Evolutionary conservation across 2,888 invertebrate genomes (phyloP).

Genomic region (Tromatobia lineatoria): DNA sequence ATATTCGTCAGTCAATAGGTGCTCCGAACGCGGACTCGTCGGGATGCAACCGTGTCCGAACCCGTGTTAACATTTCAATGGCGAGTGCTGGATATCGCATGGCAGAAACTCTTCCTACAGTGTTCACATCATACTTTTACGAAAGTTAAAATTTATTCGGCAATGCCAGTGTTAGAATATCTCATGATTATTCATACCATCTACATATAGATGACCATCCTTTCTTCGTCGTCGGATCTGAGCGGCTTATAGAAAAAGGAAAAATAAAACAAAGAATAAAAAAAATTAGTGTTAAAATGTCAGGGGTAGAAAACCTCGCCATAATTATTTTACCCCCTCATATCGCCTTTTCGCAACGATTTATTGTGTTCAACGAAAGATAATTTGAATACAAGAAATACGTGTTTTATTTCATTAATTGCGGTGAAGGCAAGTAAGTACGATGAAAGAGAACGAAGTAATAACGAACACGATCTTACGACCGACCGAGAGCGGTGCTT

Average conservation of each 20-base stretch:
- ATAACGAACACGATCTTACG: slow-evolving; percentile 66
- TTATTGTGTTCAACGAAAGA: not conserved
- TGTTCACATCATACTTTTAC: not conserved
- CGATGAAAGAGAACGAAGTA: not conserved
- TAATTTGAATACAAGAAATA: not conserved
- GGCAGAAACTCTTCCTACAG: slow-evolving; percentile 24
- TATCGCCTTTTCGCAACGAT: not conserved
- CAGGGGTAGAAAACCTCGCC: not conserved
- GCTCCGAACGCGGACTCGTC: slow-evolving; percentile 48
- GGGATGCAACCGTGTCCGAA: slow-evolving; percentile 54
- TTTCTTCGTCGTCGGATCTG: not conserved
- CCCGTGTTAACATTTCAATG: slow-evolving; percentile 64
- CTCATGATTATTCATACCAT: not conserved
- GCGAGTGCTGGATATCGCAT: slow-evolving; percentile 58
- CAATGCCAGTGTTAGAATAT: not conserved
- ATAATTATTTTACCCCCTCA: not conserved
- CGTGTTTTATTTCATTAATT: not conserved
- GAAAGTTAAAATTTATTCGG: slow-evolving; percentile 22
- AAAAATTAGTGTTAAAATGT: not conserved
- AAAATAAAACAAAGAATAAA: not conserved
- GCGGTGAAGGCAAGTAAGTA: not conserved
- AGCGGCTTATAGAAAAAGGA: not conserved
- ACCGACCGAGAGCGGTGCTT: slow-evolving; percentile 72
- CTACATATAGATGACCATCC: too few species aligned
- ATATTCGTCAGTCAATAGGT: slow-evolving; percentile 47